Percentiles rank a stretch among this genome's conserved stretches.
Evolutionary conservation across 1,140 invertebrate genomes (phyloP).

Genomic region (Dendroctonus ponderosae): DNA sequence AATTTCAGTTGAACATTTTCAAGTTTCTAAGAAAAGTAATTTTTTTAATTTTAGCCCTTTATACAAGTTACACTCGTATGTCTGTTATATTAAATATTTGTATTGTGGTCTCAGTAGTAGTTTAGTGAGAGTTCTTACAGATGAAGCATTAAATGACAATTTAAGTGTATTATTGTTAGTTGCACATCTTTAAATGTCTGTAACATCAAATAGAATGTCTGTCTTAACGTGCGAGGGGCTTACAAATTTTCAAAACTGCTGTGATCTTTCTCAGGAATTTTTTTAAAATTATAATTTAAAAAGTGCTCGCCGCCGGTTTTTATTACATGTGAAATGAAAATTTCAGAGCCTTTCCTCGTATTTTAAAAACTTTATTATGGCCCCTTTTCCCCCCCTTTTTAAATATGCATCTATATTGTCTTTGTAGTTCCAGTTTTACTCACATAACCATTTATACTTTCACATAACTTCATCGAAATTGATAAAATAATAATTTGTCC

Average conservation of each 20-base stretch:
- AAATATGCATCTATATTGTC: constrained; percentile 26
- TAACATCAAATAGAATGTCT: constrained; percentile 32
- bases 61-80: background rate
- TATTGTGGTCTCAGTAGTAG: background rate
- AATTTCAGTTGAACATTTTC: too few species aligned
- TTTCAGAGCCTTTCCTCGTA: constrained; percentile 3
- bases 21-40: too few species aligned
- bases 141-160: constrained; percentile 33
- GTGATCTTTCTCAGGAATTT: background rate
- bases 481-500: background rate
- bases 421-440: background rate
- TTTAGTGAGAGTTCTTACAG: constrained; percentile 30
- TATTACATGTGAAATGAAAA: background rate
- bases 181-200: constrained; percentile 43
- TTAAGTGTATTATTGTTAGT: constrained; percentile 46
- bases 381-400: background rate
- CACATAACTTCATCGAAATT: too few species aligned
- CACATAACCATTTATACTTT: too few species aligned
- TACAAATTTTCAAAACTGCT: constrained; percentile 1
- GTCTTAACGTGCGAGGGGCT: constrained; percentile 11
- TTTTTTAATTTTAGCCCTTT: too few species aligned
- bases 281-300: background rate
- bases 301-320: too few species aligned
- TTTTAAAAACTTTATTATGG: constrained; percentile 13
- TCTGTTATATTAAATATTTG: too few species aligned